Evolutionary conservation across 1,140 invertebrate genomes (phyloP), one percentile per base, ranked within the genome.

Genomic region (Ladona fulva): DNA sequence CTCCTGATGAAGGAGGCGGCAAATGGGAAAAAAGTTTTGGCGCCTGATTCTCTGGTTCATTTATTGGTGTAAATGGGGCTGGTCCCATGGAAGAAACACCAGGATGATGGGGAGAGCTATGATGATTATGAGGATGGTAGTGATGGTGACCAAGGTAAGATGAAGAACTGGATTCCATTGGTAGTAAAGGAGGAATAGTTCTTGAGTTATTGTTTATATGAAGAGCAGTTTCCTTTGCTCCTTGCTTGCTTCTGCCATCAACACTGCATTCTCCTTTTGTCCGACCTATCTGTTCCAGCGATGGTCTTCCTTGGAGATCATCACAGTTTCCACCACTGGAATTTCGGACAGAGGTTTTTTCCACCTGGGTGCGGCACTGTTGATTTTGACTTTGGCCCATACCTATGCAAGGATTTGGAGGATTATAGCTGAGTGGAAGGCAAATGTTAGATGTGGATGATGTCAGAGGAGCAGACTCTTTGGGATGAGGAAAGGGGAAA

Each of bases 1-100:
- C 79, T 78, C 66, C 82, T 79, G 6, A 82, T 25, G 75, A 82
- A 79, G n/a, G 81, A 83, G 10, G 80, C 78, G 78, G 82, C 83
- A 77, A 82, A 79, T 0, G 80, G 66, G 10, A 82, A 80, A 25
- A 79, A 77, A 22, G 80, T 74, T 24, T 80, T 22, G 1, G 82
- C 11, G 66, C 44, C 25, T 66, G 52, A 12, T 12, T 16, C 52
- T 66, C 52, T 19, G 52, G n/a, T 6, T 66, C 52, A 66, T 66
- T 66, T 22, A 66, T 19, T 3, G 14, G 52, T 16, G 52, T 66
- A 22, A 66, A 19, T 16, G 52, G n/a, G 52, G 52, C 14, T 19
- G 52, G 14, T 66, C n/a, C 52, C 52, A 66, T 66, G 14, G 52
- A 19, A 22, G 14, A 22, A 66, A 16, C 52, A 66, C 52, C n/a